Percentiles rank a stretch among this genome's conserved stretches.
These are phyloP conservation scores for Hylaeus volcanicus DNA, from an alignment of 1,140 invertebrate species.

Conservation along the genomic window DNA sequence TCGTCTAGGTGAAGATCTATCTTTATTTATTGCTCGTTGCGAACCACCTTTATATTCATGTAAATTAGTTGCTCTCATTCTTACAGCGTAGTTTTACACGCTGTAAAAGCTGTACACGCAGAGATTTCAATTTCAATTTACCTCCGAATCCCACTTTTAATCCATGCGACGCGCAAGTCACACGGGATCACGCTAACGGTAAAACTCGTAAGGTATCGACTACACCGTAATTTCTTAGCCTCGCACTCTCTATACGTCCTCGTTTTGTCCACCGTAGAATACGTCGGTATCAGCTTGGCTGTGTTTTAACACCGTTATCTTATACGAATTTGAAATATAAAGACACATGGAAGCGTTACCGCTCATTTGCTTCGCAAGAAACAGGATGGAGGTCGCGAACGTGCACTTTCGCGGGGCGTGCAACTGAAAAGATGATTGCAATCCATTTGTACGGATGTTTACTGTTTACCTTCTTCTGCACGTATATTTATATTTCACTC, in stretches of 20 bases:
- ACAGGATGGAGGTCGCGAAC: conserved; percentile 19
- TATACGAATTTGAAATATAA: conserved; percentile 37
- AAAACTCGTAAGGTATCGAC: conserved; percentile 29
- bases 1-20: too few relatives aligned
- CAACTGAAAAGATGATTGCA: background rate
- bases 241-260: conserved; percentile 27
- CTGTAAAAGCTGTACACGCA: background rate
- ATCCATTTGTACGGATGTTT: background rate
- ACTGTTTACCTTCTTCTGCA: background rate
- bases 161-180: background rate
- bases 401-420: background rate
- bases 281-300: conserved; percentile 13
- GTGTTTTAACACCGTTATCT: conserved; percentile 34
- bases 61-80: too few relatives aligned
- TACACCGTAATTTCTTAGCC: conserved; percentile 20
- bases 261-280: conserved; percentile 21
- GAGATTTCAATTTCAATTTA: background rate
- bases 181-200: conserved; percentile 30
- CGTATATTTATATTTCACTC: too few relatives aligned
- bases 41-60: too few relatives aligned
- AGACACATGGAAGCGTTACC: background rate
- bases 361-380: background rate
- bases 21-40: too few relatives aligned
- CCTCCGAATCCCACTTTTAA: background rate
- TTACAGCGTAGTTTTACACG: too few relatives aligned